phyloP scores from a whole-genome alignment of 2,797 vertebrate genomes.

The Astyanax mexicanus region DNA sequence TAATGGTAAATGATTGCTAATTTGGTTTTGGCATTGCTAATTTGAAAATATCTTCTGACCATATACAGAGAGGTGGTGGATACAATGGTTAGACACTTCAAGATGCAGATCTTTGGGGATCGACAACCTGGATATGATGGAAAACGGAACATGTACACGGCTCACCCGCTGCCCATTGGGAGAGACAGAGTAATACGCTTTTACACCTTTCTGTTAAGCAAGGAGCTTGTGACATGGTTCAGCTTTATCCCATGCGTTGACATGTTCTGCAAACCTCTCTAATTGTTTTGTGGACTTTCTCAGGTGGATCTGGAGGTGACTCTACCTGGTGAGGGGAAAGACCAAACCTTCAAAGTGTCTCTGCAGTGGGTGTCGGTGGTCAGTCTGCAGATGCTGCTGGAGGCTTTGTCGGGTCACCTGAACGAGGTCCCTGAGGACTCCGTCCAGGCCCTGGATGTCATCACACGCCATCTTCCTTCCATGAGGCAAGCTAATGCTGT shows the following conservation, averaged over 20 bases:
- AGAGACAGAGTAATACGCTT: constrained; percentile 87
- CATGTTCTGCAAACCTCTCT: neutral
- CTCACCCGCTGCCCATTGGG: constrained; percentile 94
- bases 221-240: too few relatives aligned
- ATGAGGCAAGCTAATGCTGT: constrained; percentile 86
- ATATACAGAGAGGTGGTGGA: constrained; percentile 93
- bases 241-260: neutral
- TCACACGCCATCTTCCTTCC: constrained; percentile 96
- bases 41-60: neutral
- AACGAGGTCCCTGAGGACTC: constrained; percentile 98
- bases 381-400: constrained; percentile 95
- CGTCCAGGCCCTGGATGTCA: constrained; percentile 96
- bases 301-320: constrained; percentile 99
- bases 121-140: constrained; percentile 97
- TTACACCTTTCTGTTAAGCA: neutral
- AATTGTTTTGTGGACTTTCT: neutral
- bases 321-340: constrained; percentile 96
- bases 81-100: constrained; percentile 98
- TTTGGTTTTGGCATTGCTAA: neutral
- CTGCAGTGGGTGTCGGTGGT: constrained; percentile 99
- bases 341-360: constrained; percentile 98
- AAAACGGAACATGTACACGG: constrained; percentile 99
- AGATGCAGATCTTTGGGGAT: constrained; percentile 99
- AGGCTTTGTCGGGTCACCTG: constrained; percentile 93
- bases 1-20: neutral